A percentile compares a stretch with the other conserved stretches of the same genome.
phyloP scores from a whole-genome alignment of 2,797 vertebrate genomes.

The Merluccius polli region DNA sequence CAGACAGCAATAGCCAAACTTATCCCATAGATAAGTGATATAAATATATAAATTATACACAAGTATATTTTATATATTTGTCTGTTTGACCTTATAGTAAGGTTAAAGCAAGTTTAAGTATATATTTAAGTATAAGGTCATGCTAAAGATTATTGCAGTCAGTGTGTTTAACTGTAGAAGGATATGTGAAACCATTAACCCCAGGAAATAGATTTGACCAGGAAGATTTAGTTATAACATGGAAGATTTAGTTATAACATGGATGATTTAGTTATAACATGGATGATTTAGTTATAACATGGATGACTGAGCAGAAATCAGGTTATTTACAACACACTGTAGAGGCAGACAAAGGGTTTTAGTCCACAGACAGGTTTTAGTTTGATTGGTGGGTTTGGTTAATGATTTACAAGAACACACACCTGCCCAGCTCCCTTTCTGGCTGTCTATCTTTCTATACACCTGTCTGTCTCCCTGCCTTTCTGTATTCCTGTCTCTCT shows the following conservation, averaged over 20 bases:
- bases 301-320: background rate
- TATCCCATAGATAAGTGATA: background rate
- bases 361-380: background rate
- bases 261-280: background rate
- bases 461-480: no score
- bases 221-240: background rate
- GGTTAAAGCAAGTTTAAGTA: no score
- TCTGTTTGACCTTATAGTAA: background rate
- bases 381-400: background rate
- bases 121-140: background rate
- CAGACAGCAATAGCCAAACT: background rate
- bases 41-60: no score
- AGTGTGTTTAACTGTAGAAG: background rate
- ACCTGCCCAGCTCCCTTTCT: background rate
- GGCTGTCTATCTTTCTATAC: no score
- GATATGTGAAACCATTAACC: background rate
- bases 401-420: background rate
- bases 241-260: no score
- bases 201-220: background rate
- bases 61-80: background rate
- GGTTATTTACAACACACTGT: background rate
- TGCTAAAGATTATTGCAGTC: no score
- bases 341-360: background rate
- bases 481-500: no score
- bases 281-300: no score